Conservation (phyloP, 2,113 vertebrate genomes). For the Canis aureus region DNA sequence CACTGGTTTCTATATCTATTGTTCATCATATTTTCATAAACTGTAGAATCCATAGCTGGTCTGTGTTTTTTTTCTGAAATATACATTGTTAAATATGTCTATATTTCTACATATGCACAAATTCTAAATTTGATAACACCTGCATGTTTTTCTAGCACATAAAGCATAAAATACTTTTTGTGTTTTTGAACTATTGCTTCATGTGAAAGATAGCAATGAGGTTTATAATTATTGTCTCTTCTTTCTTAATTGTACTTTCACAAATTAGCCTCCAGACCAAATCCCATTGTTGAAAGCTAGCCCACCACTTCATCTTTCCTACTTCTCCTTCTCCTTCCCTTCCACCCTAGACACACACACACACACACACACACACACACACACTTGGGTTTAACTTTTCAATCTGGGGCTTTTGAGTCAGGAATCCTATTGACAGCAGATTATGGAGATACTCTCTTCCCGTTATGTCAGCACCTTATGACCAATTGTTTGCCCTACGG, state of each 20-base stretch:
- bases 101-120: neutral
- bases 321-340: neutral
- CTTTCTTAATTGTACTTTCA: neutral
- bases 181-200: slow-evolving; percentile 18
- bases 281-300: neutral
- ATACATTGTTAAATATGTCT: neutral
- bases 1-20: neutral
- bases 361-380: neutral
- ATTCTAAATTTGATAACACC: slow-evolving; percentile 18
- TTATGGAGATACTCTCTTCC: neutral
- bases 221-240: slow-evolving; percentile 31
- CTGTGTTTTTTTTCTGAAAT: neutral
- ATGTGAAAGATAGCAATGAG: neutral
- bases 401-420: neutral
- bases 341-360: neutral
- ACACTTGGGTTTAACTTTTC: neutral
- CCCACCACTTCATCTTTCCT: neutral
- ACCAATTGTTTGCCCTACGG: neutral
- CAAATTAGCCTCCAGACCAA: neutral
- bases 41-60: neutral
- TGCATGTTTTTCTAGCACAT: neutral
- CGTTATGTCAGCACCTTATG: neutral
- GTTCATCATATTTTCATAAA: neutral
- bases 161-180: neutral
- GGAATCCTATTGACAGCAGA: neutral